Evolutionary conservation across 2,113 vertebrate genomes (phyloP), one percentile per base, ranked within the genome.

Genomic region (Semicossyphus pulcher): DNA sequence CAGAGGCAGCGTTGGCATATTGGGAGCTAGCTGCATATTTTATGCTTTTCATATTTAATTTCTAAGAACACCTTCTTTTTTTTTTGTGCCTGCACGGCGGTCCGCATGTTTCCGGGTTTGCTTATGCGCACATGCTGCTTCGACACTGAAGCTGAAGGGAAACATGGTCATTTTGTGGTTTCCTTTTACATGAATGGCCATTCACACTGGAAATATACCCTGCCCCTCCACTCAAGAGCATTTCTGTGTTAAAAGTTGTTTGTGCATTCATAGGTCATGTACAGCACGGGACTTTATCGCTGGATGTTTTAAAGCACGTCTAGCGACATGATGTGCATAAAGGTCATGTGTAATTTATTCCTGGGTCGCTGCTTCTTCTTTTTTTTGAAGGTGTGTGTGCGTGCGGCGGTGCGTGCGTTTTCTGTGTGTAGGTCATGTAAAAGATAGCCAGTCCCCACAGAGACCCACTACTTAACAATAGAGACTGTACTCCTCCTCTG

Each of bases 21-120:
- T 85, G 69, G 86, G 70, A 91, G 81, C 80, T 59, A 47, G 70
- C 72, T 92, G 89, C 90, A 89, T 88, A 89, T 92, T 90, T 92
- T 52, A 91, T 90, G 79, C 57, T 85, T 89, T 90, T 88, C 80
- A 88, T 88, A 83, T 89, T 92, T 90, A 76, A 91, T 93, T 92
- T 92, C 91, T 84, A 90, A 92, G 84, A 92, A 92, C 86, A 89
- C 80, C 67, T 74, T 79, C 56, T 81, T 81, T 74, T 82, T 73
- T 51, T 72, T 48, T 42, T 42, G 18, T n/a, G 15, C 41, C 41
- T 18, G 56, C 58, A 18, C 28, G 28, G 62, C 42, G 2, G 64
- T 44, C 48, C 64, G 54, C 61, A 36, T 86, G 79, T 69, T 77
- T 91, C 63, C 57, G 23, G 51, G 64, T 60, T n/a, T 66, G 73